phyloP scores from a whole-genome alignment of 2,113 vertebrate genomes.

The Turdus rufiventris region DNA sequence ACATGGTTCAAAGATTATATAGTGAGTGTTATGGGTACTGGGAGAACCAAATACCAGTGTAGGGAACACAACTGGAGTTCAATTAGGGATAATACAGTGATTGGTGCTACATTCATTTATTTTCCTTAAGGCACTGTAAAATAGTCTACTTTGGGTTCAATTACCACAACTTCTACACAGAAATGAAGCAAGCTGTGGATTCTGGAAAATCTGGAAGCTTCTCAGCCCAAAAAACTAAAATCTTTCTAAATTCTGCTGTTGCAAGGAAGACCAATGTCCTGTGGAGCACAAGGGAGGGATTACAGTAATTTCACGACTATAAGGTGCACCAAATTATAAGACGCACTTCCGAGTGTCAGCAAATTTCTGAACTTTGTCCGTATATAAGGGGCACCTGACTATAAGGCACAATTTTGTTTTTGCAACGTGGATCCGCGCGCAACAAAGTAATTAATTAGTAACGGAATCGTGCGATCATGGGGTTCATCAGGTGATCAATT shows the following conservation, averaged over 20 bases:
- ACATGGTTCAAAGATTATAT: accelerated
- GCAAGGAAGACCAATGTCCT: neutral
- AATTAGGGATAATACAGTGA: neutral
- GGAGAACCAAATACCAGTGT: neutral
- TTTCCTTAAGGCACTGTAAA: neutral
- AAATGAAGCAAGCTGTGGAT: neutral
- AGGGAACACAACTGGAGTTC: accelerated
- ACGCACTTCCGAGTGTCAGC: too few species aligned
- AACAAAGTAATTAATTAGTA: too few species aligned
- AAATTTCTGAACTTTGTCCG: too few species aligned
- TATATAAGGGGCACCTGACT: too few species aligned
- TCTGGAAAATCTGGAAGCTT: neutral
- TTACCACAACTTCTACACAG: neutral
- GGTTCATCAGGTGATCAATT: too few species aligned
- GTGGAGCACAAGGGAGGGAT: neutral
- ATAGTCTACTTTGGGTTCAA: neutral
- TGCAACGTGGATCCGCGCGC: too few species aligned
- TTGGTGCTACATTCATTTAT: neutral
- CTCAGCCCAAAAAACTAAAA: neutral
- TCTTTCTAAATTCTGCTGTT: neutral
- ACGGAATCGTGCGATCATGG: too few species aligned
- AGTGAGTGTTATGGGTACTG: neutral
- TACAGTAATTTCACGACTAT: too few species aligned
- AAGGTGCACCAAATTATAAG: too few species aligned
- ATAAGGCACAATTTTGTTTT: too few species aligned